phyloP scores from a whole-genome alignment of 2,797 vertebrate species.

The Danionella dracula region DNA sequence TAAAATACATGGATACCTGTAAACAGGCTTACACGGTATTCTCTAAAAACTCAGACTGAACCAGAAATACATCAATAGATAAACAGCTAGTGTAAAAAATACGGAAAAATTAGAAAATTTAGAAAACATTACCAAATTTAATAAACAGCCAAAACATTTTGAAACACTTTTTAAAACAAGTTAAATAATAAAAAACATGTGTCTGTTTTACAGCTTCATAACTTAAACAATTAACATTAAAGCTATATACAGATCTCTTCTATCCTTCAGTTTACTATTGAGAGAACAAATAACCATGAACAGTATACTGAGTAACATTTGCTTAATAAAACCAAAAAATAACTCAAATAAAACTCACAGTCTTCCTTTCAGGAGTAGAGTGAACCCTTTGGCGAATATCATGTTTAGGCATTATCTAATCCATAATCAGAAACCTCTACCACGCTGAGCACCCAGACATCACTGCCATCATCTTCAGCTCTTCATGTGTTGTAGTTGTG shows the following conservation, averaged over 20 bases:
- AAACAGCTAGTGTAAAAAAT: no score
- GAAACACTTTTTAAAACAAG: no score
- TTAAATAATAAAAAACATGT: no score
- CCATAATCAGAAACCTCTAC: neutral
- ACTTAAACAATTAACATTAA: no score
- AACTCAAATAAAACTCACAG: no score
- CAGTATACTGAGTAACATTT: neutral
- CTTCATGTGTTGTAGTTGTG: neutral
- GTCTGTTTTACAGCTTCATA: no score
- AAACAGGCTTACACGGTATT: conserved; percentile 11
- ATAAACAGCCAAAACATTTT: no score
- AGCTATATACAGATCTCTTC: no score
- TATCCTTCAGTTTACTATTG: no score
- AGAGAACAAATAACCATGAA: no score
- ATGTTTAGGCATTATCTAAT: neutral
- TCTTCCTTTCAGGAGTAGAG: neutral
- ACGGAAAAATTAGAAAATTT: no score
- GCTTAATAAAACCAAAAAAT: neutral
- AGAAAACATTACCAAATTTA: no score
- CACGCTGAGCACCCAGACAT: neutral
- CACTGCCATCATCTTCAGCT: neutral
- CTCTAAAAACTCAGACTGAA: neutral
- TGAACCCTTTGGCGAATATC: neutral
- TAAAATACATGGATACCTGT: conserved; percentile 23
- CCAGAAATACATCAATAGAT: neutral